phyloP scores from a whole-genome alignment of 2,797 vertebrate genomes.

The Helostoma temminkii region DNA sequence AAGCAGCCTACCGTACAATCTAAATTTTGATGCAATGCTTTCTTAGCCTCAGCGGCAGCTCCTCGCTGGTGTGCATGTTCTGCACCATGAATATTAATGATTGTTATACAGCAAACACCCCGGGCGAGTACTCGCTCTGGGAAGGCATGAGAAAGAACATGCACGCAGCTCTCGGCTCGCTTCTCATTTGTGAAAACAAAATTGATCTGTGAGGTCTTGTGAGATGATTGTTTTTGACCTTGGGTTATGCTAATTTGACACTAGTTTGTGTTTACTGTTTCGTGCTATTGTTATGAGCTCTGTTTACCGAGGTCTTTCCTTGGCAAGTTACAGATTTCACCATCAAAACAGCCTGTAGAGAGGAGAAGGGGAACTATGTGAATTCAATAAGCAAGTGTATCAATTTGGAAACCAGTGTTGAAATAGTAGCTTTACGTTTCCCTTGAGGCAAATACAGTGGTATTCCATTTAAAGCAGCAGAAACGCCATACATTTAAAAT shows the following conservation, averaged over 20 bases:
- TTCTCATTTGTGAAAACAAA: constrained; percentile 51
- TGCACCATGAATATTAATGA: constrained; percentile 74
- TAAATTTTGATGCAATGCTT: constrained; percentile 68
- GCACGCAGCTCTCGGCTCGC: constrained; percentile 18
- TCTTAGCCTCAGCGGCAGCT: constrained; percentile 55
- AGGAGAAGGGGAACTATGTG: constrained; percentile 27
- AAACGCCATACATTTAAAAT: constrained; percentile 73
- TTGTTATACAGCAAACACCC: constrained; percentile 52
- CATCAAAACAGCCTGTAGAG: constrained; percentile 36
- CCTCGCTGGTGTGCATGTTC: constrained; percentile 34
- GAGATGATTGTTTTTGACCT: constrained; percentile 68
- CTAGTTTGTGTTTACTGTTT: constrained; percentile 65
- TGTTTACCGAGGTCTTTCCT: constrained; percentile 23
- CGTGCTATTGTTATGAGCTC: constrained; percentile 6
- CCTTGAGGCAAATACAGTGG: constrained; percentile 66
- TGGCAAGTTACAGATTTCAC: constrained; percentile 30
- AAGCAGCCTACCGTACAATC: constrained; percentile 55
- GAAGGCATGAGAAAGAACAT: constrained; percentile 54
- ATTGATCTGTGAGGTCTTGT: constrained; percentile 58
- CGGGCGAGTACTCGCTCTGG: constrained; percentile 43
- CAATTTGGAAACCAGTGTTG: constrained; percentile 69
- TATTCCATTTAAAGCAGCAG: constrained; percentile 75
- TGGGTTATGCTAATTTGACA: constrained; percentile 70
- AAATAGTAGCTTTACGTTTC: constrained; percentile 60
- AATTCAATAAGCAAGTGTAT: constrained; percentile 64